Evolutionary conservation across 2,113 vertebrate species (phyloP), one percentile per base, ranked within the genome.

Genomic region (Irena cyanogastra): DNA sequence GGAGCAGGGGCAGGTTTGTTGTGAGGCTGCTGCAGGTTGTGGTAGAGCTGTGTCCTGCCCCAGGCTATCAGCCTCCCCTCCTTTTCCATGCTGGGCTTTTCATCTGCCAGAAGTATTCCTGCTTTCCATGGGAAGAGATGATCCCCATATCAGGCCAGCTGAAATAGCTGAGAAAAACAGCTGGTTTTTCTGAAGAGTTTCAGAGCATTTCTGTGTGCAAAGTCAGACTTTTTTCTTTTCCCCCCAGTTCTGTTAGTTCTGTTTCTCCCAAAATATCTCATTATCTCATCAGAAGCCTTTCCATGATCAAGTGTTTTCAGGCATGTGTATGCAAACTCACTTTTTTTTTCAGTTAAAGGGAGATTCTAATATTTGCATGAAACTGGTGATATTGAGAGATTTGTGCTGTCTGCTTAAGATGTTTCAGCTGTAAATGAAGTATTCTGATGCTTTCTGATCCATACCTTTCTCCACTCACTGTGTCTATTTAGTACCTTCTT

Each of bases 21-120:
- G 31, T 28, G 35, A 21, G 49, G 33, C 12, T 52, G 69, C 6
- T 94, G 17, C 30, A 41, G 24, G 21, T 59, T 70, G 47, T 57
- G 45, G 10, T 39, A 13, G 63, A 69, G 23, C 45, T 45, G 10
- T 50, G 84, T 86, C 70, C 35, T 79, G n/a, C 47, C 35, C 30
- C 2, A 0, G 71, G 26, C 57, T 31, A 2, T 56, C 56, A 61
- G 2, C 23, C 10, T 42, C 4, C 2, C 4, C 24, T 59, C 39
- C 37, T 47, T 54, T 49, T 16, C 26, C 0, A 0, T 22, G 20
- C 3, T n/a, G 33, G 13, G 11, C 9, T 83, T 83, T 56, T 60
- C 2, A 0, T 44, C 63, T 86, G 13, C 35, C 56, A 37, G 26
- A 17, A 27, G 4, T 8, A 16, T 33, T 64, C 26, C 49, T 80